Evolutionary conservation across 1,140 invertebrate species (phyloP).

Genomic region (Contarinia nasturtii): DNA sequence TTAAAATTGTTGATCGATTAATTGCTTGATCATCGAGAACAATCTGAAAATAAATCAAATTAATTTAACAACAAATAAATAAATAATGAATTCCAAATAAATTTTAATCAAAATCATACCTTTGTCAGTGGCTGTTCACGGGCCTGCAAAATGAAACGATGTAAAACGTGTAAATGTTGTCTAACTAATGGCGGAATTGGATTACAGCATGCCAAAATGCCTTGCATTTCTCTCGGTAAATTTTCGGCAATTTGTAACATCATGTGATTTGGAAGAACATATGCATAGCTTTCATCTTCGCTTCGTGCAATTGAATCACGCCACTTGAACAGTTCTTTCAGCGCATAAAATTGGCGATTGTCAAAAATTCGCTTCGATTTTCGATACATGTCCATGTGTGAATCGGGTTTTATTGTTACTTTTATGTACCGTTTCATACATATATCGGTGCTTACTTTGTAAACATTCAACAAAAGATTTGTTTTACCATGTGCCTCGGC

Average conservation of each 20-base stretch:
- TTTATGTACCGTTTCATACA: slow-evolving; percentile 73
- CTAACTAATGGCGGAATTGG: slow-evolving; percentile 77
- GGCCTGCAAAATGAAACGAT: slow-evolving; percentile 56
- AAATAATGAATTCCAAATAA: slow-evolving; percentile 4
- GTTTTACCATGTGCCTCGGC: slow-evolving; percentile 42
- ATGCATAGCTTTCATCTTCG: slow-evolving; percentile 83
- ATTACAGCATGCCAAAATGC: slow-evolving; percentile 83
- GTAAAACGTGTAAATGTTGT: slow-evolving; percentile 53
- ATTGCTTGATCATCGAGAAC: slow-evolving; percentile 29
- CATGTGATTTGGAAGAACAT: slow-evolving; percentile 92
- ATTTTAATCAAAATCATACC: slow-evolving; percentile 21
- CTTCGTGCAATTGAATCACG: slow-evolving; percentile 63
- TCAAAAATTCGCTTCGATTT: slow-evolving; percentile 70
- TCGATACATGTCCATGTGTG: slow-evolving; percentile 52
- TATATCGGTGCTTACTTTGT: slow-evolving; percentile 47
- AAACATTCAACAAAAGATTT: slow-evolving; percentile 50
- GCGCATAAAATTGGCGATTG: slow-evolving; percentile 62
- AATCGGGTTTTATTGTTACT: slow-evolving; percentile 47
- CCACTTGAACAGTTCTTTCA: slow-evolving; percentile 74
- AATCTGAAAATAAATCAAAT: slow-evolving; percentile 16
- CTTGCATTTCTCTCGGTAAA: slow-evolving; percentile 85
- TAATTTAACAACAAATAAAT: slow-evolving; percentile 5
- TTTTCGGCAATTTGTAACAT: slow-evolving; percentile 73
- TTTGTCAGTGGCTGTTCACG: slow-evolving; percentile 50
- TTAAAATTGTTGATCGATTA: slow-evolving; percentile 8